Evolutionary conservation across 2,113 vertebrate genomes (phyloP).

Genomic region (Osmerus mordax): DNA sequence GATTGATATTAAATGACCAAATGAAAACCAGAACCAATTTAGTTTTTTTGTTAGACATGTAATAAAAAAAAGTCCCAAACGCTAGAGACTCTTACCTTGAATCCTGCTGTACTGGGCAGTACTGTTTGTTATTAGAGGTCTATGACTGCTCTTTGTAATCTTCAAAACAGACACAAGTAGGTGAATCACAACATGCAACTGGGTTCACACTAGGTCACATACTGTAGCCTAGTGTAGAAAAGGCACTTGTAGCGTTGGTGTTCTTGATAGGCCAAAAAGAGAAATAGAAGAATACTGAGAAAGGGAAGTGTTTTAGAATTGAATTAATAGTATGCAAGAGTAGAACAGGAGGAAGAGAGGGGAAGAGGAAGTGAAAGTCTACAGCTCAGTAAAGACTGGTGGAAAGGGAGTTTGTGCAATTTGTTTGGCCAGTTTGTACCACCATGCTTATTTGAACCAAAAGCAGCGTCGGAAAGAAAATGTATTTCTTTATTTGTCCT

Average conservation of each 20-base stretch:
- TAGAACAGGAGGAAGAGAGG: conserved; percentile 5
- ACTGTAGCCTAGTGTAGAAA: neutral
- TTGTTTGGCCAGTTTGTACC: neutral
- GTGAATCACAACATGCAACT: no score
- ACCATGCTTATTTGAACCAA: neutral
- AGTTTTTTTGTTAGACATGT: no score
- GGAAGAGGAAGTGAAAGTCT: conserved; percentile 18
- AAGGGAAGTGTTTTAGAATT: neutral
- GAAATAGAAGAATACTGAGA: neutral
- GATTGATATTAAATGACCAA: no score
- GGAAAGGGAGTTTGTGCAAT: neutral
- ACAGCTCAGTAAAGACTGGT: neutral
- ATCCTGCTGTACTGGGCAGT: neutral
- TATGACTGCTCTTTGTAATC: no score
- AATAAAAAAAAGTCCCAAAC: no score
- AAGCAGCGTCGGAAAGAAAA: neutral
- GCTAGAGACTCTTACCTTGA: conserved; percentile 1
- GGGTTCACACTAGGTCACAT: no score
- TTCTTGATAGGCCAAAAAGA: neutral
- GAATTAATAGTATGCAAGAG: neutral
- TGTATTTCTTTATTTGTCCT: no score
- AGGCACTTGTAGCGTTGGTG: neutral
- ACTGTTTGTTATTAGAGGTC: no score
- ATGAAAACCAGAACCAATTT: no score
- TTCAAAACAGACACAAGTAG: no score